Percentiles rank a stretch among this genome's conserved stretches.
phyloP scores from a whole-genome alignment of 2,888 invertebrate genomes.

The Ryuthela nishihirai region DNA sequence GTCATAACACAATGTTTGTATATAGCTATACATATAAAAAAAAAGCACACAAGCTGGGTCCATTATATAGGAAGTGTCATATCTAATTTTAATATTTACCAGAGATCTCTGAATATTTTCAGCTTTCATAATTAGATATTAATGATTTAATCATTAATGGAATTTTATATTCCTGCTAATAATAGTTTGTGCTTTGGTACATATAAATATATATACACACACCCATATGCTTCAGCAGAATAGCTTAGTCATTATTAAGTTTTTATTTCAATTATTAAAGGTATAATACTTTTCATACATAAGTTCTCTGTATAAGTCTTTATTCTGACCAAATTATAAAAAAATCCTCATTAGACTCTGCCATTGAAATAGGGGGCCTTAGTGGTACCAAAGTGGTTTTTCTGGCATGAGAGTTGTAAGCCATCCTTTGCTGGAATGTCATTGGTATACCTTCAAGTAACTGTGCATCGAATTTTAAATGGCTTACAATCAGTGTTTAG shows the following conservation, averaged over 20 bases:
- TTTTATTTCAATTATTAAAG: too few species aligned
- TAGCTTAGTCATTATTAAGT: too few species aligned
- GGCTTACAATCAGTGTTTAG: conserved; percentile 15
- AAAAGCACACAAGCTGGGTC: conserved; percentile 13
- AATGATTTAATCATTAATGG: neutral
- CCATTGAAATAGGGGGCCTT: too few species aligned
- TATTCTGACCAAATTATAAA: too few species aligned
- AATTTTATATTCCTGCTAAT: neutral
- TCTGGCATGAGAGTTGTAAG: too few species aligned
- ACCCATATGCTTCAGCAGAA: neutral
- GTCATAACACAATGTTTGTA: conserved; percentile 21
- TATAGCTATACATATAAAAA: conserved; percentile 14
- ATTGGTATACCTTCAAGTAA: conserved; percentile 14
- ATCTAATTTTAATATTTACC: conserved; percentile 1
- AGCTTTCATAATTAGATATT: neutral
- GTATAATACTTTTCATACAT: too few species aligned
- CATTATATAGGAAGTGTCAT: conserved; percentile 14
- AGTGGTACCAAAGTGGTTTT: too few species aligned
- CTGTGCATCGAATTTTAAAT: conserved; percentile 25
- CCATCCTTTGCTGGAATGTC: conserved; percentile 8
- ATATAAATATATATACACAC: neutral
- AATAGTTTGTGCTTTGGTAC: too few species aligned
- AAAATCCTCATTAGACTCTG: too few species aligned
- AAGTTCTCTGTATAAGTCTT: too few species aligned
- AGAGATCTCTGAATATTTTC: conserved; percentile 1